Conservation (phyloP, 2,888 invertebrate species). For the Caenorhabditis virilis region DNA sequence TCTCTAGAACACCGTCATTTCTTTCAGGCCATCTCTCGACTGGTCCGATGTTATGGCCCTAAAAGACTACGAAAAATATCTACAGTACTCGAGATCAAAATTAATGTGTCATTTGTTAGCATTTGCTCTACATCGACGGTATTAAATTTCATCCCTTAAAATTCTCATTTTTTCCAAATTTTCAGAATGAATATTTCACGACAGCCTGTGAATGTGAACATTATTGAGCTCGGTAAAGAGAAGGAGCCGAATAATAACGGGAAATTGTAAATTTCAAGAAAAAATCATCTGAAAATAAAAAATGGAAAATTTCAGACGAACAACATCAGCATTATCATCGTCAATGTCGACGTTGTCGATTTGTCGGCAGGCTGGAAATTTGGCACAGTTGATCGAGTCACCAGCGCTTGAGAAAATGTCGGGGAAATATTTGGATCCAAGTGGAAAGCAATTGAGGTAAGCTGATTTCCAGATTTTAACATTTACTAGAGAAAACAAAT, state of each 20-base stretch:
- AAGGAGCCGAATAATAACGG: conserved; percentile 56
- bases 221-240: conserved; percentile 55
- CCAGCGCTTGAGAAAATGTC: conserved; percentile 50
- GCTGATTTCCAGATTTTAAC: not conserved
- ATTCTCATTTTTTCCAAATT: not conserved
- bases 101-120: conserved; percentile 67
- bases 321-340: conserved; percentile 52
- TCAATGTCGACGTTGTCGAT: conserved; percentile 55
- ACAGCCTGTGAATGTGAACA: conserved; percentile 45
- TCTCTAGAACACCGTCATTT: not conserved
- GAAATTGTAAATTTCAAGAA: conserved; percentile 35
- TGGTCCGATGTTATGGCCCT: conserved; percentile 65
- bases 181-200: conserved; percentile 47
- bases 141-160: not conserved
- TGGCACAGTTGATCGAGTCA: conserved; percentile 59
- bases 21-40: conserved; percentile 48
- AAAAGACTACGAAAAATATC: conserved; percentile 66
- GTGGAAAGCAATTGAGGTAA: conserved; percentile 62
- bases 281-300: not conserved
- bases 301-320: conserved; percentile 43
- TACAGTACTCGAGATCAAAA: conserved; percentile 66
- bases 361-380: conserved; percentile 51
- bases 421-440: conserved; percentile 64
- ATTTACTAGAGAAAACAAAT: not conserved
- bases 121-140: conserved; percentile 60